Evolutionary conservation across 2,888 invertebrate species (phyloP).

Genomic region (Calliphora vomitoria): DNA sequence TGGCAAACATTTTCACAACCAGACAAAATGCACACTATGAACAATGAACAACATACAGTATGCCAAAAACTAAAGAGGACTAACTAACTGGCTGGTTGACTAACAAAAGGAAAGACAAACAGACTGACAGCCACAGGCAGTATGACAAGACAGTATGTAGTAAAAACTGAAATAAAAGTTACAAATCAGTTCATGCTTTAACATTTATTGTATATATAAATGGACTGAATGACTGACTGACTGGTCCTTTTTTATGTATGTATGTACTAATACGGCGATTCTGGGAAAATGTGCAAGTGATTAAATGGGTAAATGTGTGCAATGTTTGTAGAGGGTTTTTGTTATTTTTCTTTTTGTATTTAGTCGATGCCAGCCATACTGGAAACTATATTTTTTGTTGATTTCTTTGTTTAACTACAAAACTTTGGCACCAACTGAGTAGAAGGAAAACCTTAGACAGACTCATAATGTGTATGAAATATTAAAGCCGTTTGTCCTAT

Average conservation of each 20-base stretch:
- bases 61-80: background rate
- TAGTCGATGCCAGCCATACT: background rate
- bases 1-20: background rate
- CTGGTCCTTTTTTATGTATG: too few species aligned
- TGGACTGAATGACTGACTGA: background rate
- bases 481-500: constrained; percentile 60
- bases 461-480: constrained; percentile 27
- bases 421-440: constrained; percentile 4
- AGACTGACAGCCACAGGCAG: background rate
- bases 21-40: constrained; percentile 11
- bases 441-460: background rate
- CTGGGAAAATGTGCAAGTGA: background rate
- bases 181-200: constrained; percentile 21
- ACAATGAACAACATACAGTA: background rate
- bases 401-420: background rate
- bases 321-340: background rate
- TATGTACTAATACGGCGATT: background rate
- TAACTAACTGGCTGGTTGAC: background rate
- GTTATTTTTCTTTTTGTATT: background rate
- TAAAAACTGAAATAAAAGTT: constrained; percentile 3
- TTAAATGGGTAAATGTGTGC: constrained; percentile 2
- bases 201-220: background rate
- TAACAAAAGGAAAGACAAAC: too few species aligned
- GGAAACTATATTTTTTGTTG: background rate
- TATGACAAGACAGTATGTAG: background rate